These are phyloP conservation scores for Naja naja DNA, from an alignment of 2,113 vertebrate genomes.

Conservation along the genomic window DNA sequence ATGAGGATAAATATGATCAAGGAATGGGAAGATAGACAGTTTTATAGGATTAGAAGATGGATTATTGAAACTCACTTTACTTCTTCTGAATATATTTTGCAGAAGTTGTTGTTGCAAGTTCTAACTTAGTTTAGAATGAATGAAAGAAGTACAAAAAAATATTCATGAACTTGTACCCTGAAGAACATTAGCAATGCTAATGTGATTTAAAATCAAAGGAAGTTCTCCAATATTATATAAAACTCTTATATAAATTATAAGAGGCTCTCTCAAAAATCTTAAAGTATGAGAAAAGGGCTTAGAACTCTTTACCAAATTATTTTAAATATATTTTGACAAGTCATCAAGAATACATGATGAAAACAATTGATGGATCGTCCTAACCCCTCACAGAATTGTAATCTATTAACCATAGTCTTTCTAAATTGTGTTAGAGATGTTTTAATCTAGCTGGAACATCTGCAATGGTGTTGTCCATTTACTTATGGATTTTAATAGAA, in stretches of 20 bases:
- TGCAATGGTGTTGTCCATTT: not conserved
- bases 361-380: not conserved
- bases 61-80: not conserved
- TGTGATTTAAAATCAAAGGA: not conserved
- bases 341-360: not conserved
- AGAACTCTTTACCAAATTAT: not conserved
- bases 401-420: not conserved
- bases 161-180: not conserved
- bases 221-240: not conserved
- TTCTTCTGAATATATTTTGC: not conserved
- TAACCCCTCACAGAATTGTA: not conserved
- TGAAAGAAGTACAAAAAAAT: not conserved
- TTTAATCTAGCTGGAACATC: not conserved
- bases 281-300: not conserved
- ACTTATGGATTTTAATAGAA: not conserved
- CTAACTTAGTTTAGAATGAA: not conserved
- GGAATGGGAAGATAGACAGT: not conserved
- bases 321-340: not conserved
- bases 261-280: not conserved
- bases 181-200: not conserved
- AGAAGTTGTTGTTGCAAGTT: not conserved
- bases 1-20: not conserved
- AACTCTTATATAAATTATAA: not conserved
- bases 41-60: not conserved
- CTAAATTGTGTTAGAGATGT: not conserved